A percentile compares a stretch with the other conserved stretches of the same genome.
Evolutionary conservation across 2,113 vertebrate genomes (phyloP).

Genomic region (Pelobates fuscus): DNA sequence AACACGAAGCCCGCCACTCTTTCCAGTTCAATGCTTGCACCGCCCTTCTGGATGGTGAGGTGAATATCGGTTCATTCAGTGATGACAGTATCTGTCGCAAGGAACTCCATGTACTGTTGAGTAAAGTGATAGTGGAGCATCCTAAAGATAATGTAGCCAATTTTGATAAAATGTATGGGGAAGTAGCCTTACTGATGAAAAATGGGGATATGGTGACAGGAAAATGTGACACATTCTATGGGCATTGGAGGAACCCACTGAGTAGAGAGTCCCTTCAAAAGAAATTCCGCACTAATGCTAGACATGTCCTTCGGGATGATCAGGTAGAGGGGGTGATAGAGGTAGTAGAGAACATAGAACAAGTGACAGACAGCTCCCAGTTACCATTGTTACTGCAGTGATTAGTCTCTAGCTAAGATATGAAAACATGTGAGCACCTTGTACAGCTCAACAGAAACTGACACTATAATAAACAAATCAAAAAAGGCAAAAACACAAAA

Average conservation of each 20-base stretch:
- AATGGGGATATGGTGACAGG: conserved; percentile 72
- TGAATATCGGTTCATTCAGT: conserved; percentile 72
- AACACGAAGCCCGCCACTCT: conserved; percentile 85
- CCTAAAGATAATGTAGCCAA: conserved; percentile 80
- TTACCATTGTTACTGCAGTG: conserved; percentile 68
- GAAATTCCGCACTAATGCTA: conserved; percentile 79
- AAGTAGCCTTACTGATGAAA: conserved; percentile 75
- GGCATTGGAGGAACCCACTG: conserved; percentile 87
- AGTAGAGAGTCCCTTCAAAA: conserved; percentile 75
- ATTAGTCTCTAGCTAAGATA: not conserved
- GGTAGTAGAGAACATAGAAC: conserved; percentile 69
- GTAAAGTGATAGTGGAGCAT: conserved; percentile 77
- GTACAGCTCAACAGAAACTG: too few species aligned
- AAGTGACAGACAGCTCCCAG: conserved; percentile 61
- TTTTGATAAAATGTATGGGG: conserved; percentile 82
- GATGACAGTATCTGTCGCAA: conserved; percentile 64
- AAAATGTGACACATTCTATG: conserved; percentile 85
- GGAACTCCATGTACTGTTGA: conserved; percentile 73
- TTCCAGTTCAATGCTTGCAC: conserved; percentile 86
- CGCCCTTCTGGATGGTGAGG: conserved; percentile 79
- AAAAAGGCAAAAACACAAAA: too few species aligned
- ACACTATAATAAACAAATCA: too few species aligned
- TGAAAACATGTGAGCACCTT: too few species aligned
- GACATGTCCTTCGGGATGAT: conserved; percentile 65
- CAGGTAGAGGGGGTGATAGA: conserved; percentile 70